A percentile compares a stretch with the other conserved stretches of the same genome.
Conservation (phyloP, 2,888 invertebrate species). For the Adelphocoris suturalis region DNA sequence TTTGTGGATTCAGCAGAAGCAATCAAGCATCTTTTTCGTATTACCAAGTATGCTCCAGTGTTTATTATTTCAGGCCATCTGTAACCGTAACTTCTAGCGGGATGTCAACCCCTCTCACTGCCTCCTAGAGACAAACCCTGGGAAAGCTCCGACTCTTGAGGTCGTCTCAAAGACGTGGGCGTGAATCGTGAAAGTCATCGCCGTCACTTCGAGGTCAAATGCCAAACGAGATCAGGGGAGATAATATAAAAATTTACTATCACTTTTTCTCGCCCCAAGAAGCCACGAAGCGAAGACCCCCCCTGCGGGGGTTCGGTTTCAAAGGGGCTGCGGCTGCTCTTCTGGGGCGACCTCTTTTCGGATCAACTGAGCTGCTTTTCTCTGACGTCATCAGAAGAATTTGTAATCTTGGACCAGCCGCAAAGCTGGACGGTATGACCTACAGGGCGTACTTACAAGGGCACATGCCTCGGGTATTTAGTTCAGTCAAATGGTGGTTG, state of each 20-base stretch:
- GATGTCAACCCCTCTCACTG: background rate
- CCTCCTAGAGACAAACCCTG: background rate
- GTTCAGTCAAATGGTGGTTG: too few species aligned
- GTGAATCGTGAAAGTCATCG: conserved; percentile 35
- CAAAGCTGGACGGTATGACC: too few species aligned
- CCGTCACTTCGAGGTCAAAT: conserved; percentile 32
- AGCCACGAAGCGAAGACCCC: background rate
- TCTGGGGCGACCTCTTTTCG: background rate
- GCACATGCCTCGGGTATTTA: too few species aligned
- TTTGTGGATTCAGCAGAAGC: too few species aligned
- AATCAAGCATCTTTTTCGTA: too few species aligned
- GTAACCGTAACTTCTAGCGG: background rate
- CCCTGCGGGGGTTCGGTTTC: background rate
- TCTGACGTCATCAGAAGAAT: background rate
- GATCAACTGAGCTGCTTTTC: background rate
- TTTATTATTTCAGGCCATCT: too few species aligned
- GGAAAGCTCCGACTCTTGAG: conserved; percentile 1
- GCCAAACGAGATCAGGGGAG: conserved; percentile 36
- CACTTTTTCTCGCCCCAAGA: conserved; percentile 12
- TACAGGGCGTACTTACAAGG: too few species aligned
- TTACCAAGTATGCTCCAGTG: too few species aligned
- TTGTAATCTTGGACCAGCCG: background rate
- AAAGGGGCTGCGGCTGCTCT: background rate
- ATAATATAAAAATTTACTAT: conserved; percentile 36
- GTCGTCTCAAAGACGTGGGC: background rate